These are phyloP conservation scores for Bombycilla garrulus DNA, from an alignment of 2,113 vertebrate genomes.

Conservation along the genomic window DNA sequence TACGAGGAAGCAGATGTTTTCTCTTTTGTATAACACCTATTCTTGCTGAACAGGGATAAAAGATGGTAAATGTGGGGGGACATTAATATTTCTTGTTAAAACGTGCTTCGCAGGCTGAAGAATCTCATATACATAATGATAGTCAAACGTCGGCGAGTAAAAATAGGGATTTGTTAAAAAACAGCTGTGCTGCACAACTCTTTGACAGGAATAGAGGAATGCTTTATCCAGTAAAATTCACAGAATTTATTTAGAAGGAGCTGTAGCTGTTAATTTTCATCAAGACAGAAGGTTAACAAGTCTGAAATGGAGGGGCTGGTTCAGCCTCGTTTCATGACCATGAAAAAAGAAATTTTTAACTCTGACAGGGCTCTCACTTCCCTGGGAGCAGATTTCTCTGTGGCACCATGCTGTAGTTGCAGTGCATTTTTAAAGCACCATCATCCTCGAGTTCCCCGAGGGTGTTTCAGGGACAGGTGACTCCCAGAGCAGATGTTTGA, in stretches of 20 bases:
- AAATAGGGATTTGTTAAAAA: slow-evolving; percentile 45
- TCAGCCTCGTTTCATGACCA: background rate
- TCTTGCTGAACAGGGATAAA: slow-evolving; percentile 29
- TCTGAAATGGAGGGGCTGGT: background rate
- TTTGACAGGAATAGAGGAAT: slow-evolving; percentile 12
- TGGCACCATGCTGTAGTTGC: background rate
- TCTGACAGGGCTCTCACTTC: background rate
- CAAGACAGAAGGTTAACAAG: slow-evolving; percentile 14
- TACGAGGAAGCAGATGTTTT: slow-evolving; percentile 42
- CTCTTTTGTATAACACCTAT: background rate
- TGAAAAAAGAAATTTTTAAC: background rate
- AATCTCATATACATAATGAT: slow-evolving; percentile 50
- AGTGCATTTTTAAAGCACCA: background rate
- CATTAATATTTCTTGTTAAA: slow-evolving; percentile 50
- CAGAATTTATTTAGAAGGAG: background rate
- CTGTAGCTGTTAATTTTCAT: slow-evolving; percentile 23
- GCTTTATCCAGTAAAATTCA: background rate
- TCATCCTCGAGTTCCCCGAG: background rate
- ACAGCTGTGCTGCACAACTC: slow-evolving; percentile 30
- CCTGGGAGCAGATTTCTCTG: background rate
- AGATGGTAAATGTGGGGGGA: background rate
- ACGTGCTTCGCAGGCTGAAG: slow-evolving; percentile 7
- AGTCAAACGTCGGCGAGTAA: slow-evolving; percentile 30
- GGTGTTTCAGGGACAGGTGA: background rate
- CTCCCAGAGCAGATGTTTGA: background rate